Evolutionary conservation across 2,797 vertebrate species (phyloP), one percentile per base, ranked within the genome.

Genomic region (Microhierax caerulescens): DNA sequence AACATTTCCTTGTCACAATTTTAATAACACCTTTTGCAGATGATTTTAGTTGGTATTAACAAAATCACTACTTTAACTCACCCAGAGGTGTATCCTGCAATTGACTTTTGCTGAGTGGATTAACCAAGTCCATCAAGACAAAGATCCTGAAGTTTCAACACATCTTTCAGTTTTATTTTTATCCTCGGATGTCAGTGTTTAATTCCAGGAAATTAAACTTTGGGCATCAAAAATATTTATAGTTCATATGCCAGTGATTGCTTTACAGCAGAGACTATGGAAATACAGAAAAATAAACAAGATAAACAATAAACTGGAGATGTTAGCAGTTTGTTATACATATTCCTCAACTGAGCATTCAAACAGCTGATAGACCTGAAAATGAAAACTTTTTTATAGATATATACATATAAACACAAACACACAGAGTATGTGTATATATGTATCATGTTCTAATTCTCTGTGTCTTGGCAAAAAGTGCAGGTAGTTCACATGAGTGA

Each of bases 171-270:
- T 84, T 96, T 96, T 94, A 93, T 88, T 94, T 97, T 95, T 89
- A 87, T 90, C 39, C 41, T 83, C 47, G 25, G 9, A 93, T 28
- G 4, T 91, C 92, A 87, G 25, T 85, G 61, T 97, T 97, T 95
- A 95, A 91, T 96, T 95, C n/a, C 79, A 87, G 72, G 88, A 94
- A 97, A 94, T 70, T 57, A 92, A 97, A 92, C 28, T 65, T 60
- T 64, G 28, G 83, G 69, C 89, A 89, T 87, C 43, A 96, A 93
- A 97, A 97, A 88, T 96, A 97, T 97, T 97, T 97, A 95, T 47
- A 70, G 34, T 89, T 86, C 48, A 63, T 36, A 51, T 87, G 68
- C 78, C 91, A 92, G 39, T 61, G 70, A 85, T n/a, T 85, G 23
- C 92, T 85, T 96, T 88, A 32, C 37, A 72, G 57, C 45, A 69